Evolutionary conservation across 2,113 vertebrate genomes (phyloP), one percentile per base, ranked within the genome.

Genomic region (Albula goreensis): DNA sequence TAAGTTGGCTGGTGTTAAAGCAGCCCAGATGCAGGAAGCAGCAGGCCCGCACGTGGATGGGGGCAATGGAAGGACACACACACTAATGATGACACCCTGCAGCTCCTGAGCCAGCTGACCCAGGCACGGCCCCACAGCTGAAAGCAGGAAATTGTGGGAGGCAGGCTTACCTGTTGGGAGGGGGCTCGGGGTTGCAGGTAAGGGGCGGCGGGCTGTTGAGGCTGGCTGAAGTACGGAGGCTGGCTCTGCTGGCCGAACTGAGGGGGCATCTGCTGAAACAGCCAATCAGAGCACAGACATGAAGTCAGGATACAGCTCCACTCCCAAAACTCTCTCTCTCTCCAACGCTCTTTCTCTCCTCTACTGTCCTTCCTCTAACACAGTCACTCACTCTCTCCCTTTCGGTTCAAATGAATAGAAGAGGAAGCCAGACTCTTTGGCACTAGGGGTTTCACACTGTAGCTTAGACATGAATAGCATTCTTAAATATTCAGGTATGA

Each of bases 181-280:
- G 96, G 96, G 85, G 97, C 96, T 90, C 97, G 94, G 90, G 97
- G 96, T 92, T 96, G 98, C 79, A 96, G 89, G 93, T 97, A 98
- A 6, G 96, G 93, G 87, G 96, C 96, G 74, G 94, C 94, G 11
- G 97, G 95, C 90, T 95, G 96, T 50, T 97, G 97, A 87, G 97
- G 96, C 92, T 98, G 97, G 96, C 96, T 98, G 95, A 98, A 99
- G 91, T 98, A 99, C 0, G 97, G 94, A 89, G 97, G 97, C 88
- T 97, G 97, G 92, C 97, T 96, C 93, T 97, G 96, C 85, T 98
- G 98, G 88, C 96, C 96, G 11, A 98, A 99, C 91, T 97, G 96
- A 83, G 98, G 96, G 1, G 97, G 96, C 91, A 99, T 97, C 97
- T 99, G 97, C 94, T 88, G 90, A 92, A 92, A 95, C 83, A 93